Evolutionary conservation across 2,797 vertebrate genomes (phyloP).

Genomic region (Galaxias olidus): DNA sequence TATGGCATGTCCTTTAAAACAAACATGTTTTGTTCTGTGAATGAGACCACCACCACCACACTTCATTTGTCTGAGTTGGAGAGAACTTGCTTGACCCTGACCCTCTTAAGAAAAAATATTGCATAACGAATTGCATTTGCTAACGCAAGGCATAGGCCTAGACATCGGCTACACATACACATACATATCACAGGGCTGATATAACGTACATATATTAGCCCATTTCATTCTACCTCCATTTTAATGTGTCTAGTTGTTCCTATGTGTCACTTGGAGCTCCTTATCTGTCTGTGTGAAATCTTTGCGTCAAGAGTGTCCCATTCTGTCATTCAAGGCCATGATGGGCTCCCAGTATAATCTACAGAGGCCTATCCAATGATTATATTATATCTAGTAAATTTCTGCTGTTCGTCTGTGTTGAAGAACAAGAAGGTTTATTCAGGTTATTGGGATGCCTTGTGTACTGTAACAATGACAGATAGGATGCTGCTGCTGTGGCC

Average conservation of each 20-base stretch:
- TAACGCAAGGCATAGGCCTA: no score
- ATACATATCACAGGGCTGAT: no score
- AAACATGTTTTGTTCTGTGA: constrained; percentile 39
- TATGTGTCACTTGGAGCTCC: neutral
- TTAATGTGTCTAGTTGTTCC: neutral
- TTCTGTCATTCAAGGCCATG: neutral
- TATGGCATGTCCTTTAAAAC: constrained; percentile 51
- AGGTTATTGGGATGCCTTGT: no score
- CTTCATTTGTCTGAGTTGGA: constrained; percentile 56
- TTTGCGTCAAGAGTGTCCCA: no score
- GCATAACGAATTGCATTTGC: no score
- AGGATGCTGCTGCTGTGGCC: no score
- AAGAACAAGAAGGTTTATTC: no score
- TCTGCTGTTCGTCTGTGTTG: no score
- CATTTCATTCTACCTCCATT: no score
- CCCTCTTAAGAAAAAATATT: constrained; percentile 48
- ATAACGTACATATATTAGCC: no score
- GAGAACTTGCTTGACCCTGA: constrained; percentile 54
- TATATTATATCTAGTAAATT: neutral
- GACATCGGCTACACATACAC: no score
- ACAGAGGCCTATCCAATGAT: neutral
- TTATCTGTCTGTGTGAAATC: neutral
- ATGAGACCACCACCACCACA: constrained; percentile 40
- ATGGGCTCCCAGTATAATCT: neutral
- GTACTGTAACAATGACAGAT: no score